Percentiles rank a stretch among this genome's conserved stretches.
These are phyloP conservation scores for Gavialis gangeticus DNA, from an alignment of 2,113 vertebrate genomes.

Conservation along the genomic window DNA sequence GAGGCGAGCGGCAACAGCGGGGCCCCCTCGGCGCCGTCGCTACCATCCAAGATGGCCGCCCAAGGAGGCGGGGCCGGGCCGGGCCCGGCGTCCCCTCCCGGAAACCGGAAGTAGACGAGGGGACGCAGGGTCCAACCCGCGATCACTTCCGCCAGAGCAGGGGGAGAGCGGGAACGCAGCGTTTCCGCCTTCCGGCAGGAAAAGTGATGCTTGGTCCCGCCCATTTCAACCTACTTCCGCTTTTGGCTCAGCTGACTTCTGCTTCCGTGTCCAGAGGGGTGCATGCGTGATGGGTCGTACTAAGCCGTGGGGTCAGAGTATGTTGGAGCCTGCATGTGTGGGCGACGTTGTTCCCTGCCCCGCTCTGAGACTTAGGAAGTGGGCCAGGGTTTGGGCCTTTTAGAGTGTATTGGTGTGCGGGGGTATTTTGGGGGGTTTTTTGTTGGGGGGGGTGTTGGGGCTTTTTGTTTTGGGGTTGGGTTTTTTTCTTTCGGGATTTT, in stretches of 20 bases:
- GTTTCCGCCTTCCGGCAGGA: background rate
- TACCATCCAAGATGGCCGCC: slow-evolving; percentile 74
- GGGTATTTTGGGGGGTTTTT: too few species aligned
- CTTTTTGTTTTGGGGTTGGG: too few species aligned
- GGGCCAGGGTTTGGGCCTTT: too few species aligned
- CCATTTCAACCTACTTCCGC: background rate
- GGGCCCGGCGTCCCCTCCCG: background rate
- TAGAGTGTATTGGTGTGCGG: too few species aligned
- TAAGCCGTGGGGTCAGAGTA: too few species aligned
- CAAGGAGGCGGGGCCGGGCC: slow-evolving; percentile 39
- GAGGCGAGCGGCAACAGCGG: background rate
- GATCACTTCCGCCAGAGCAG: background rate
- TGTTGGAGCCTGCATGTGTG: accelerated
- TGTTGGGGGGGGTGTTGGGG: too few species aligned
- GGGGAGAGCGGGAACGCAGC: background rate
- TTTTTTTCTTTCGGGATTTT: too few species aligned
- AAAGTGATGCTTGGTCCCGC: too few species aligned
- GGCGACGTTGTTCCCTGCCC: too few species aligned
- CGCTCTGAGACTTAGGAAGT: background rate
- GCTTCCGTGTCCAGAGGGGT: background rate
- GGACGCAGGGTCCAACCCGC: background rate
- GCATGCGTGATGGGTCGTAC: too few species aligned
- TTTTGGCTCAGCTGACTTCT: background rate
- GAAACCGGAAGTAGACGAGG: background rate
- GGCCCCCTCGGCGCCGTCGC: slow-evolving; percentile 38